A percentile compares a stretch with the other conserved stretches of the same genome.
phyloP scores from a whole-genome alignment of 2,113 vertebrate genomes.

The Chamaetylas fuelleborni region DNA sequence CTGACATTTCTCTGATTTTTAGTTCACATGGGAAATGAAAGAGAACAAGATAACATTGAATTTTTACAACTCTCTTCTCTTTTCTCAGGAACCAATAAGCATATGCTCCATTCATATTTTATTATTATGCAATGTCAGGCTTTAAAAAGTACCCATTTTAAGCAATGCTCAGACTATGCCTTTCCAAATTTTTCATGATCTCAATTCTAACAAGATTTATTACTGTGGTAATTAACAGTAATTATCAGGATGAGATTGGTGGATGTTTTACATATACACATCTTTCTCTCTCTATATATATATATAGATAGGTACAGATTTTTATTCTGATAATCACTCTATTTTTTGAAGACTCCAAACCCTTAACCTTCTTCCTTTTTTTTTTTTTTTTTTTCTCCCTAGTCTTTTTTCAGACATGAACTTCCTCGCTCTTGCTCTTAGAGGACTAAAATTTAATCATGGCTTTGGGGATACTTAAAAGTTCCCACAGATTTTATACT shows the following conservation, averaged over 20 bases:
- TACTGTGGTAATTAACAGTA: not conserved
- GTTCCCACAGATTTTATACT: not conserved
- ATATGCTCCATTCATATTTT: not conserved
- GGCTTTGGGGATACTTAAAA: not conserved
- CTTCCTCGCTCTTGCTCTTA: not conserved
- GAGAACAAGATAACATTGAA: not conserved
- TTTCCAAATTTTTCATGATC: not conserved
- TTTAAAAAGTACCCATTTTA: not conserved
- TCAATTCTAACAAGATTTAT: not conserved
- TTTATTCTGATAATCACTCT: not conserved
- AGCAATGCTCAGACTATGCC: not conserved
- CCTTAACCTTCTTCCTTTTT: not conserved
- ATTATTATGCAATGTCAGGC: not conserved
- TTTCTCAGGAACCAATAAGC: not conserved
- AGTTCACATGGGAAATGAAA: not conserved
- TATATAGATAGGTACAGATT: not conserved
- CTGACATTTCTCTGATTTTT: slow-evolving; percentile 27
- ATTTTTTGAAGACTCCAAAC: not conserved
- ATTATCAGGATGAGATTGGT: not conserved
- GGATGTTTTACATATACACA: not conserved
- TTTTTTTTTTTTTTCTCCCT: too few relatives aligned
- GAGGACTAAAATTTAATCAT: not conserved
- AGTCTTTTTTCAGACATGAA: not conserved
- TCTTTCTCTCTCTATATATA: not conserved
- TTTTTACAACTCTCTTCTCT: not conserved